Conservation (phyloP, 2,113 vertebrate species). For the Macroglossus sobrinus region DNA sequence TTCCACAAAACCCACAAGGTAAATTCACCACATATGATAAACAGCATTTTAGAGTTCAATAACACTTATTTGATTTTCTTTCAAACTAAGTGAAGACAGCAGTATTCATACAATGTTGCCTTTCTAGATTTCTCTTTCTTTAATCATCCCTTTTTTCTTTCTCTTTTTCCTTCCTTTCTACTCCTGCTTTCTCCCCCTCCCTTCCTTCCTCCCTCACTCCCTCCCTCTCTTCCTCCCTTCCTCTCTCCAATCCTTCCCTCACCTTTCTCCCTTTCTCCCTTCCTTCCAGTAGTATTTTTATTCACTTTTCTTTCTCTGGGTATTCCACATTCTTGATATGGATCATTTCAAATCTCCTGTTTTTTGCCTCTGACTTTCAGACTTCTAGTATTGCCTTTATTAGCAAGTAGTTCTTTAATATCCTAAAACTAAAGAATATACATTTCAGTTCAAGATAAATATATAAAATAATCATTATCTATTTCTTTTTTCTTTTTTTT, state of each 20-base stretch:
- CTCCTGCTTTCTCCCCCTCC: not conserved
- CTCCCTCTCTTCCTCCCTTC: fast-evolving
- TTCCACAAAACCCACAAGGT: not conserved
- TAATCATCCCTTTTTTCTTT: not conserved
- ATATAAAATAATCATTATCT: conserved; percentile 30
- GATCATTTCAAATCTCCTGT: not conserved
- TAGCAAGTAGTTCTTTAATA: conserved; percentile 37
- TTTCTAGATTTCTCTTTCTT: not conserved
- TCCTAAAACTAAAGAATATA: conserved; percentile 15
- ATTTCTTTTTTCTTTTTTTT: not conserved
- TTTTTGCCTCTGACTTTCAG: not conserved
- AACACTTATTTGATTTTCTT: not conserved
- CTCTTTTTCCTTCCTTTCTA: not conserved
- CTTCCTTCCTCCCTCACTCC: too few species aligned
- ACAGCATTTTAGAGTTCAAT: conserved; percentile 1
- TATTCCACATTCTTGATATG: not conserved
- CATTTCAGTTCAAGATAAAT: conserved; percentile 35
- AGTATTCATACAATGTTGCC: not conserved
- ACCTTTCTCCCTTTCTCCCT: not conserved
- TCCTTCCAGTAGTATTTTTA: not conserved
- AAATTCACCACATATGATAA: not conserved
- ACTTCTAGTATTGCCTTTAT: not conserved
- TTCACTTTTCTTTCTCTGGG: not conserved
- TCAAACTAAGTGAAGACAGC: not conserved
- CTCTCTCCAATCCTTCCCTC: too few species aligned